A percentile compares a stretch with the other conserved stretches of the same genome.
Conservation (phyloP, 2,888 invertebrate species). For the Andricus quercusramuli region DNA sequence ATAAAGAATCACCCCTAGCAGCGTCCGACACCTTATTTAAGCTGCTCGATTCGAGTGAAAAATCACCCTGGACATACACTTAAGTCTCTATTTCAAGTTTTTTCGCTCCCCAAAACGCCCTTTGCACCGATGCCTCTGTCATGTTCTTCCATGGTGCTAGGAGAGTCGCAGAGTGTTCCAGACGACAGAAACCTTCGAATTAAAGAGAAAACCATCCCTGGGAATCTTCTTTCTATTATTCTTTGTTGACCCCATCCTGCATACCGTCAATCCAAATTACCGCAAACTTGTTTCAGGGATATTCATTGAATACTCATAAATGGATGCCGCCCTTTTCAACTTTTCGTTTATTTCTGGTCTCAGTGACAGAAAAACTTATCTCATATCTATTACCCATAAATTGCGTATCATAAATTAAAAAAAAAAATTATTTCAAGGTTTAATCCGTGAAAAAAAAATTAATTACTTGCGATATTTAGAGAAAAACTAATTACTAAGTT, state of each 20-base stretch:
- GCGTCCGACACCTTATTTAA: too few relatives aligned
- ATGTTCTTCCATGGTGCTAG: not conserved
- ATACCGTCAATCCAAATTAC: constrained; percentile 2
- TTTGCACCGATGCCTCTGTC: too few relatives aligned
- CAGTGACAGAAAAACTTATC: not conserved
- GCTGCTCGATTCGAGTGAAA: too few relatives aligned
- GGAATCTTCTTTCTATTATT: constrained; percentile 27
- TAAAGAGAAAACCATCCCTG: not conserved
- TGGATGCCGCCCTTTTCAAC: not conserved
- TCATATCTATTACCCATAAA: not conserved
- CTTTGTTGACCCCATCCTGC: constrained; percentile 5
- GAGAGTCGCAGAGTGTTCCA: not conserved
- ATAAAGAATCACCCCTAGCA: too few relatives aligned
- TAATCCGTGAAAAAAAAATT: too few relatives aligned
- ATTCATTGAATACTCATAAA: constrained; percentile 31
- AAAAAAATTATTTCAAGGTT: too few relatives aligned
- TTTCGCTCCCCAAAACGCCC: too few relatives aligned
- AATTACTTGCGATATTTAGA: too few relatives aligned
- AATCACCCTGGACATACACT: too few relatives aligned
- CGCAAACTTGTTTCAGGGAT: constrained; percentile 4
- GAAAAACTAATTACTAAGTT: too few relatives aligned
- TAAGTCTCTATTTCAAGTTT: too few relatives aligned
- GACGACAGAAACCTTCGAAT: not conserved
- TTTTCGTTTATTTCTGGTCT: not conserved
- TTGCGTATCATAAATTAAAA: not conserved